Conservation (phyloP, 2,888 invertebrate species). For the Bruchidius siliquastri region DNA sequence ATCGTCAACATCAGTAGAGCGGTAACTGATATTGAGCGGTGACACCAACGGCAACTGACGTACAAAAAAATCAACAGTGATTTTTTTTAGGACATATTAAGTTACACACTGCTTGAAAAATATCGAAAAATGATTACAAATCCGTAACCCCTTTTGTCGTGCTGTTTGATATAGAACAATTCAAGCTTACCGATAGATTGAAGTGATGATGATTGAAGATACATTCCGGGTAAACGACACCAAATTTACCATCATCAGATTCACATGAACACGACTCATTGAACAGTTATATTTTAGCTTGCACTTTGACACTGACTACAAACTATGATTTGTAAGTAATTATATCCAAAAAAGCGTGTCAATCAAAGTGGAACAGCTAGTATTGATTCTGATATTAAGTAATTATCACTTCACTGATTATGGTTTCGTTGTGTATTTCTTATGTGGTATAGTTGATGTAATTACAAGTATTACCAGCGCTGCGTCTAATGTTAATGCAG, state of each 20-base stretch:
- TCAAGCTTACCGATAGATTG: no score
- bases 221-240: not conserved
- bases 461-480: not conserved
- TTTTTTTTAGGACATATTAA: no score
- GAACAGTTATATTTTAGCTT: not conserved
- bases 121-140: no score
- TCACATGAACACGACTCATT: not conserved
- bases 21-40: no score
- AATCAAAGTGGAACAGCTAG: not conserved
- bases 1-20: no score
- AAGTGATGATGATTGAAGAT: not conserved
- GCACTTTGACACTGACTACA: not conserved
- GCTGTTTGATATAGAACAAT: no score
- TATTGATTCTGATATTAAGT: not conserved
- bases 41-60: no score
- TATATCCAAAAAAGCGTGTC: not conserved
- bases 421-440: not conserved
- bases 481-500: not conserved
- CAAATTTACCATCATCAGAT: not conserved
- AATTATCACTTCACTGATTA: not conserved
- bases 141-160: no score
- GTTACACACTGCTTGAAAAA: no score
- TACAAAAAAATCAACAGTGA: no score
- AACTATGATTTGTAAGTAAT: not conserved
- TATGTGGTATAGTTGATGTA: not conserved